phyloP scores from a whole-genome alignment of 2,797 vertebrate species.

The Pseudochaenichthys georgianus region DNA sequence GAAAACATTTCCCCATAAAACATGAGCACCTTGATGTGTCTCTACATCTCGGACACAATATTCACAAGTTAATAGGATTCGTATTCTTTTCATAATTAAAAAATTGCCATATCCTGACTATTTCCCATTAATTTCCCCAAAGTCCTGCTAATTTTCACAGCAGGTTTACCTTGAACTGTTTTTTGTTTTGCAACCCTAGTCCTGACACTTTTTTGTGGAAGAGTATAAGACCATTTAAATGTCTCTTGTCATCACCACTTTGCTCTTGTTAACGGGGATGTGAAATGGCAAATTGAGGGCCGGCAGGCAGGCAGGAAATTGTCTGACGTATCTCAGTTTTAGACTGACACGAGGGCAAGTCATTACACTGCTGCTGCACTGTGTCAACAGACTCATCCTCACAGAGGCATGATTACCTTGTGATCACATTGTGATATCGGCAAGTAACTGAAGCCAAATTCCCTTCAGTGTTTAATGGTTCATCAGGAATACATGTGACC shows the following conservation, averaged over 20 bases:
- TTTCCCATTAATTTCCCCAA: background rate
- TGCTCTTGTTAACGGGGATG: background rate
- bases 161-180: background rate
- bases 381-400: background rate
- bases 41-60: too few species aligned
- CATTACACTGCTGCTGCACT: background rate
- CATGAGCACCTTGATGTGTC: too few species aligned
- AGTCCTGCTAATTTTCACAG: too few species aligned
- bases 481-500: background rate
- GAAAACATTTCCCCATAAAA: too few species aligned
- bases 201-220: background rate
- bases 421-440: background rate
- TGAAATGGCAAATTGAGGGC: conserved; percentile 32
- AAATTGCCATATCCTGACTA: background rate
- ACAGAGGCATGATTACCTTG: background rate
- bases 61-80: too few species aligned
- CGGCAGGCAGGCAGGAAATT: conserved; percentile 25
- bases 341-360: background rate
- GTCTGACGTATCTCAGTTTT: background rate
- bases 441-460: background rate
- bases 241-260: background rate
- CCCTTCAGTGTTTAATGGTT: background rate
- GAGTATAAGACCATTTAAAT: background rate
- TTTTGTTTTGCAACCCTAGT: background rate
- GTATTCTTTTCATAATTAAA: too few species aligned